phyloP scores from a whole-genome alignment of 2,113 vertebrate species.

The Cercopithecus mona region DNA sequence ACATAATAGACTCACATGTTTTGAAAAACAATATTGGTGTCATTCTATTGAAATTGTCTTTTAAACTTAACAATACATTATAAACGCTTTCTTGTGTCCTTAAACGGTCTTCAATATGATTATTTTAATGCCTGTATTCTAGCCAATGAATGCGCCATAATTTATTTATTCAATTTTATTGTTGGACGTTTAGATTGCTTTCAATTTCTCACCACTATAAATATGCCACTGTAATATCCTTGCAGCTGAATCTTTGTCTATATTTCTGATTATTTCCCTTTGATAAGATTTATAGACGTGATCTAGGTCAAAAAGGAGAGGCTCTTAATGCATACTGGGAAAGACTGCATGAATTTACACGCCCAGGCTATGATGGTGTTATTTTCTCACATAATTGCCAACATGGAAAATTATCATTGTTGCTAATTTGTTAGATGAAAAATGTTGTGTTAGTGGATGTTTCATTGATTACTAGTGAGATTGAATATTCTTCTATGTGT shows the following conservation, averaged over 20 bases:
- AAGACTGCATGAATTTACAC: constrained; percentile 24
- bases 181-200: constrained; percentile 49
- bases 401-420: constrained; percentile 39
- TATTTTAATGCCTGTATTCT: constrained; percentile 27
- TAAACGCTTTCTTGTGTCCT: neutral
- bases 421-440: constrained; percentile 46
- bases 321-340: constrained; percentile 24
- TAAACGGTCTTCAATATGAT: neutral
- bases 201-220: constrained; percentile 60
- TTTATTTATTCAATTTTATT: constrained; percentile 59
- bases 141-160: constrained; percentile 11
- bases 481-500: neutral
- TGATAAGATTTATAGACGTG: constrained; percentile 30
- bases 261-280: constrained; percentile 62
- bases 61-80: neutral
- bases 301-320: constrained; percentile 47
- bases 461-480: constrained; percentile 41
- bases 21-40: neutral
- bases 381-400: neutral
- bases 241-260: constrained; percentile 48
- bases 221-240: constrained; percentile 53
- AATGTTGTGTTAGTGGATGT: neutral
- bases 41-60: neutral
- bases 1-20: neutral
- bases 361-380: neutral